phyloP scores from a whole-genome alignment of 2,113 vertebrate genomes.

The Syrrhaptes paradoxus region DNA sequence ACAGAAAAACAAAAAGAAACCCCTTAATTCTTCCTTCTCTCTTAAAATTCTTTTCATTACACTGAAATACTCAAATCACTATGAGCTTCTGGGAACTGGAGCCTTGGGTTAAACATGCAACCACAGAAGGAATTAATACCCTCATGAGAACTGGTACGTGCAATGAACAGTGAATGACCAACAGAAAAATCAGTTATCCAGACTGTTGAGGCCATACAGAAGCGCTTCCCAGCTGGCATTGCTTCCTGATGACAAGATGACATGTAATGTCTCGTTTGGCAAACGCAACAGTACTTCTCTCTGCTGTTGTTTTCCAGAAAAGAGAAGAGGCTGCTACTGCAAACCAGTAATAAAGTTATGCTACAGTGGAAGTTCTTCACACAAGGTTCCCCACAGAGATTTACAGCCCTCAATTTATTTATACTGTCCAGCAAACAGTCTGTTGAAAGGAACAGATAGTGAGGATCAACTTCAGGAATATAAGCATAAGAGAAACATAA shows the following conservation, averaged over 20 bases:
- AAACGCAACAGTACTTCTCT: not conserved
- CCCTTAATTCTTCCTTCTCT: not conserved
- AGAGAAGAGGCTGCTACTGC: not conserved
- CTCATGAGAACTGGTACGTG: not conserved
- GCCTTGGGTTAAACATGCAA: not conserved
- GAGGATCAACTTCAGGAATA: not conserved
- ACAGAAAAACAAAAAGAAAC: not conserved
- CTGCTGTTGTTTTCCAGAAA: not conserved
- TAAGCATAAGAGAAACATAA: not conserved
- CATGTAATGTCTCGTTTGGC: fast-evolving
- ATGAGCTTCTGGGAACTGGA: not conserved
- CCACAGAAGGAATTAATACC: not conserved
- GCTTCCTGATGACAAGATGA: not conserved
- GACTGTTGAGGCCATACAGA: not conserved
- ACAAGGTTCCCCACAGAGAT: not conserved
- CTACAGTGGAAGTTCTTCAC: not conserved
- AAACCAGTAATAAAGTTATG: not conserved
- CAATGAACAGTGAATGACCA: not conserved
- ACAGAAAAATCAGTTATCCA: not conserved
- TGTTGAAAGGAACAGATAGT: not conserved
- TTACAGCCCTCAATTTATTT: not conserved
- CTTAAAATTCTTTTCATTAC: not conserved
- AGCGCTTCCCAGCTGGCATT: not conserved
- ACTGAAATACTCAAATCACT: not conserved
- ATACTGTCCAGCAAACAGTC: not conserved